Base-by-base conservation (phyloP, 2,113 vertebrate species). In the Himantopus leucocephalus region DNA sequence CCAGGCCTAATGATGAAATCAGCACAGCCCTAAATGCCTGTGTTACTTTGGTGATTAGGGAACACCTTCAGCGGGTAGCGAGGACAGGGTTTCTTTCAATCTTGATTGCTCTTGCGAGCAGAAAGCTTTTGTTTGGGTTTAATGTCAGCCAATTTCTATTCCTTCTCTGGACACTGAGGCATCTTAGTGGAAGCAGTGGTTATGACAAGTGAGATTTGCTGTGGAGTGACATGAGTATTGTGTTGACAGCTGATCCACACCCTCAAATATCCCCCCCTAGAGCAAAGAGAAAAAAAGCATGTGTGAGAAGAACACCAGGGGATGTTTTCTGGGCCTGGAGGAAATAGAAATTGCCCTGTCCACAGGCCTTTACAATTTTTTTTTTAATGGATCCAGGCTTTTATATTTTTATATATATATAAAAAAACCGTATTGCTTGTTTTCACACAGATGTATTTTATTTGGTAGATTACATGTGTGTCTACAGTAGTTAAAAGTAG, bases 21-120 rank as follows among this genome's bases (percentile, higher is more conserved):
- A 27, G 4, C 45, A 26, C 0, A 1, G 6, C 48, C 29, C 12
- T 8, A 11, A 53, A 10, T 0, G 2, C 30, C 35, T 8, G 0
- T 6, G 14, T 37, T 39, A 21, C 22, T n/a, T 4, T 13, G 50
- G 45, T 56, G 34, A 56, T 24, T 8, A 35, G 26, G 22, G 23
- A 62, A 20, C 37, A 12, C 12, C 21, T 48, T 22, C 39, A 35
- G 10, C 0, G 1, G 1, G 26, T 50, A 30, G 12, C 4, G 12
- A 75, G 32, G 30, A 27, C 10, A 41, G 41, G 5, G 10, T 30
- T 88, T 67, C 11, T 14, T 79, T 79, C 39, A 39, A 2, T 41
- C 23, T 39, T n/a, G 21, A 32, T 35, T 27, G 39, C 24, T 50
- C 9, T 84, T 45, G 24, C 7, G 41, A 34, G 27, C 26, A n/a